Base-by-base conservation (phyloP, 2,888 invertebrate genomes). In the Hypena proboscidalis region DNA sequence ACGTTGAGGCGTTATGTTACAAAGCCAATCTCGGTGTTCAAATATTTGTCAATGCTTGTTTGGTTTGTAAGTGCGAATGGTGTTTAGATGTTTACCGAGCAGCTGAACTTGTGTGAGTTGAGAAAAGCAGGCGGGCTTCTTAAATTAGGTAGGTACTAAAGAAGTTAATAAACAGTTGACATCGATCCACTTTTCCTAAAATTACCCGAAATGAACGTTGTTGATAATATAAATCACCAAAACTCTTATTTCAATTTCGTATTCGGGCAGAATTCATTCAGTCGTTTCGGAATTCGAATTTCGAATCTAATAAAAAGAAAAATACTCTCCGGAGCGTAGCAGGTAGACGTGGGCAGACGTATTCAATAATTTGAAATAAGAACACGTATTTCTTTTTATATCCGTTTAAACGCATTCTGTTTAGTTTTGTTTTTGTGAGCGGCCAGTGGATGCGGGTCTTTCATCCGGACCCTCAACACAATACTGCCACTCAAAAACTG, bases 401-500 rank as follows among this genome's bases (percentile, higher is more conserved):
- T 88, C 88, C 89, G 85, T 85, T 90, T 89, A 88, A 87, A 88
- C 79, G 87, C 83, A 83, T 85, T 89, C 84, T 86, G 87, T 88
- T 88, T 84, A 88, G 89, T 90, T 89, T 89, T 89, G 89, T 90
- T 90, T 89, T 89, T 89, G 75, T 89, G 75, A 83, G 75, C 77
- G 78, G 73, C 67, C 72, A 77, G 69, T 83, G 81, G 76, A 85
- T 85, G 85, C 85, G 85, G 86, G 82, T 78, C 86, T 89, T 90
- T 89, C 85, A 89, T 88, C 83, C 85, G 82, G 77, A 76, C 80
- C 78, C 80, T 79, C 81, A 77, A 83, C 80, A 90, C 88, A 90
- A 90, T 90, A 83, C 86, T 89, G 86, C 88, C 89, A 90, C 90
- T 90, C 88, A 90, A 90, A 90, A 90, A 90, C 85, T 85, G 77